These are phyloP conservation scores for Siphamia tubifer DNA, from an alignment of 2,113 vertebrate species.

Conservation along the genomic window DNA sequence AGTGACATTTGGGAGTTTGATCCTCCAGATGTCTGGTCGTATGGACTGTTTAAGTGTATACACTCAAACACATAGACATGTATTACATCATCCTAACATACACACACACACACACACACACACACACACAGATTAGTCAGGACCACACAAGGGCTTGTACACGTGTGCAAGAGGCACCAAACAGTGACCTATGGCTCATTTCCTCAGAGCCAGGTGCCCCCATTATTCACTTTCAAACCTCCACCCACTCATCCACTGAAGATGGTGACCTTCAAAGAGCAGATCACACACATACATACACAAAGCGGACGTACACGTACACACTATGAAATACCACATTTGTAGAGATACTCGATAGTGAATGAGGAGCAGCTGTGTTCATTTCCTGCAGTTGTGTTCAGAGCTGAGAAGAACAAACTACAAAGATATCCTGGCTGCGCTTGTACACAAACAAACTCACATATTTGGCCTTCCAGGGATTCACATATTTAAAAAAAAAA, in stretches of 20 bases:
- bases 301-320: slow-evolving; percentile 2
- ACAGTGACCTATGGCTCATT: slow-evolving; percentile 28
- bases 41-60: not conserved
- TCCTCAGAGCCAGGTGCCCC: slow-evolving; percentile 25
- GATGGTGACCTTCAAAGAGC: slow-evolving; percentile 35
- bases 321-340: not conserved
- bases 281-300: not conserved
- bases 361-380: slow-evolving; percentile 65
- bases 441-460: slow-evolving; percentile 6
- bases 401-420: slow-evolving; percentile 19
- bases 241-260: slow-evolving; percentile 12
- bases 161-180: not conserved
- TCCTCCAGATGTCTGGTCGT: not conserved
- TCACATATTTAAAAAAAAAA: not conserved
- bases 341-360: slow-evolving; percentile 42
- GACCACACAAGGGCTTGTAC: slow-evolving; percentile 20
- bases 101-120: slow-evolving; percentile 29
- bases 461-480: slow-evolving; percentile 38
- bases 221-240: slow-evolving; percentile 28
- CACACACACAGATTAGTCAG: not conserved
- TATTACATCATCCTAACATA: not conserved
- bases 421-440: slow-evolving; percentile 62
- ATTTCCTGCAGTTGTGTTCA: slow-evolving; percentile 63
- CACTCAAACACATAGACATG: not conserved
- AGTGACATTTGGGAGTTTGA: not conserved